A percentile compares a stretch with the other conserved stretches of the same genome.
These are phyloP conservation scores for Etheostoma cragini DNA, from an alignment of 2,113 vertebrate genomes.

Conservation along the genomic window DNA sequence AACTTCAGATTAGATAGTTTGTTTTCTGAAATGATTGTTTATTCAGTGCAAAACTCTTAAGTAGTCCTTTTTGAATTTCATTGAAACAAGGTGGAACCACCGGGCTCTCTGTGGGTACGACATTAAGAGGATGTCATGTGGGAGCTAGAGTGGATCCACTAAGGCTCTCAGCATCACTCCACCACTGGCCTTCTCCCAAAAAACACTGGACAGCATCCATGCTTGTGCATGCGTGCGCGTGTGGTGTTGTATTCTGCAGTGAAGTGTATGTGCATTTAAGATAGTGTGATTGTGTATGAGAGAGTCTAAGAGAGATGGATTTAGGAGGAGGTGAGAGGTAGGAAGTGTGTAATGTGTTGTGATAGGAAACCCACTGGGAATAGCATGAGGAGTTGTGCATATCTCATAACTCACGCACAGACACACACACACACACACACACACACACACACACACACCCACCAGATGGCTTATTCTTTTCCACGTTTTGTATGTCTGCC, in stretches of 20 bases:
- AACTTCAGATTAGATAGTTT: constrained; percentile 2
- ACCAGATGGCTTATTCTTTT: constrained; percentile 61
- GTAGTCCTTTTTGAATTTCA: not conserved
- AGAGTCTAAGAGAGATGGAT: constrained; percentile 45
- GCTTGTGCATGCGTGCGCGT: not conserved
- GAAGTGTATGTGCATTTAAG: constrained; percentile 13
- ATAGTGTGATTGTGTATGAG: not conserved
- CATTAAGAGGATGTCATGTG: constrained; percentile 42
- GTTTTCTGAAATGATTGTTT: constrained; percentile 21
- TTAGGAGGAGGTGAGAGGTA: constrained; percentile 44
- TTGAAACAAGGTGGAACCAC: constrained; percentile 5
- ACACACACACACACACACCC: constrained; percentile 10
- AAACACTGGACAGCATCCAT: constrained; percentile 55
- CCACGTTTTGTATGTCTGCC: constrained; percentile 31
- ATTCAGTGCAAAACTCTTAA: not conserved
- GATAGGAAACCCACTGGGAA: constrained; percentile 65
- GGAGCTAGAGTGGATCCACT: constrained; percentile 40
- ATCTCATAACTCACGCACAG: constrained; percentile 48
- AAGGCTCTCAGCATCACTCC: constrained; percentile 42
- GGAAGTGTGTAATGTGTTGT: constrained; percentile 65
- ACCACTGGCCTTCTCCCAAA: constrained; percentile 41
- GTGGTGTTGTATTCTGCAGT: constrained; percentile 2
- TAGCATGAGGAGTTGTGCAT: constrained; percentile 56
- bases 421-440: constrained; percentile 8
- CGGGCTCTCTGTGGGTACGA: not conserved